phyloP scores from a whole-genome alignment of 2,797 vertebrate genomes.

The Limosa lapponica region DNA sequence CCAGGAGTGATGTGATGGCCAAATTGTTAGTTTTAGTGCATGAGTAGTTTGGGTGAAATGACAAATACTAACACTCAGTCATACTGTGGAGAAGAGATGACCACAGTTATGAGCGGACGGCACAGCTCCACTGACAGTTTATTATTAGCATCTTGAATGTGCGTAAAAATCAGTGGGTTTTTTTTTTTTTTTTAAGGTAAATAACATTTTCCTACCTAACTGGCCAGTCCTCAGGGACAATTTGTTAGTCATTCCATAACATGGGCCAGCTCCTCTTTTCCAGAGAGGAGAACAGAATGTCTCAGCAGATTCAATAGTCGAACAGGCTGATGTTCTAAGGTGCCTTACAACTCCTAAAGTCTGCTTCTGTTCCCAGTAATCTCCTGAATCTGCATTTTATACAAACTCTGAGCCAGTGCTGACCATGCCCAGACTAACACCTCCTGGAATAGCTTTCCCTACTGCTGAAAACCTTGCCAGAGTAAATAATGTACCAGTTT shows the following conservation, averaged over 20 bases:
- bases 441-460: slow-evolving; percentile 47
- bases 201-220: slow-evolving; percentile 69
- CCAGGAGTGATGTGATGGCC: slow-evolving; percentile 17
- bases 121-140: not conserved
- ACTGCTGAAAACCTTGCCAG: slow-evolving; percentile 22
- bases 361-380: slow-evolving; percentile 14
- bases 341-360: slow-evolving; percentile 13
- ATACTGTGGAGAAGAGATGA: slow-evolving; percentile 23
- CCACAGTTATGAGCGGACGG: slow-evolving; percentile 18
- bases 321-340: not conserved
- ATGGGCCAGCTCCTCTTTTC: slow-evolving; percentile 45
- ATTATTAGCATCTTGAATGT: slow-evolving; percentile 48
- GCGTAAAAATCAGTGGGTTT: rapidly evolving
- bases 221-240: slow-evolving; percentile 30
- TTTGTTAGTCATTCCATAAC: slow-evolving; percentile 64
- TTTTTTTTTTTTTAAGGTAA: slow-evolving; percentile 42
- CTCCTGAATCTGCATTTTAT: slow-evolving; percentile 66
- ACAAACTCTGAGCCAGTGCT: slow-evolving; percentile 40
- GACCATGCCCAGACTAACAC: slow-evolving; percentile 58
- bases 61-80: slow-evolving; percentile 42
- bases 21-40: slow-evolving; percentile 36
- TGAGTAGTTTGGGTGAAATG: slow-evolving; percentile 63
- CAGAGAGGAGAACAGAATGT: slow-evolving; percentile 32
- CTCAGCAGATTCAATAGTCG: slow-evolving; percentile 25
- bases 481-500: slow-evolving; percentile 38